Conservation (phyloP, 2,888 invertebrate species). For the Drosophila ustulata region DNA sequence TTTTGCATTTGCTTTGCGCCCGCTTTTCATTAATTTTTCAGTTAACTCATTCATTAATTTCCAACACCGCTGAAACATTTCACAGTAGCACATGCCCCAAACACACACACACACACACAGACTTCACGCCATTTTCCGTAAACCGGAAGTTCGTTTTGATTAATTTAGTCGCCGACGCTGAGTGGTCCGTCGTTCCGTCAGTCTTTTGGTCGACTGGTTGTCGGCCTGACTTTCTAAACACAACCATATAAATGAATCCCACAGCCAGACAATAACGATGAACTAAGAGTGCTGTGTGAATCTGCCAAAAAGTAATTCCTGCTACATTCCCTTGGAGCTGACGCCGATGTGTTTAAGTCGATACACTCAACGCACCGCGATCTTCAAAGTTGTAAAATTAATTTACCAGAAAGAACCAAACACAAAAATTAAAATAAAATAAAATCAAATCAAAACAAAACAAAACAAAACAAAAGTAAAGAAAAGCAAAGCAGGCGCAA, state of each 20-base stretch:
- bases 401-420: conserved; percentile 70
- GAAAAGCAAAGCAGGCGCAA: conserved; percentile 28
- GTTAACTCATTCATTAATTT: conserved; percentile 82
- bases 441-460: not conserved
- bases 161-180: conserved; percentile 77
- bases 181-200: conserved; percentile 22
- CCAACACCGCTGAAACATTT: conserved; percentile 60
- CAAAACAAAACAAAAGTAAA: not conserved
- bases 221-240: conserved; percentile 57
- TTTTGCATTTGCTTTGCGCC: conserved; percentile 25
- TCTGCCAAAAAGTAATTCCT: not conserved
- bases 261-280: conserved; percentile 28
- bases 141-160: conserved; percentile 82
- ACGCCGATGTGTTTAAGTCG: not conserved
- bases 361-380: conserved; percentile 4
- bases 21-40: conserved; percentile 80
- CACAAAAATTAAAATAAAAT: conserved; percentile 24
- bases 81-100: conserved; percentile 56
- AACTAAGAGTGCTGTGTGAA: conserved; percentile 31
- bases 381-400: conserved; percentile 66
- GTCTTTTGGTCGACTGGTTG: conserved; percentile 24
- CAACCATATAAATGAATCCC: conserved; percentile 56
- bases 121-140: conserved; percentile 80
- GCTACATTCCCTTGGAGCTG: not conserved
- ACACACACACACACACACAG: conserved; percentile 30